Base-by-base conservation (phyloP, 2,888 invertebrate genomes). In the Dryobotodes eremita region DNA sequence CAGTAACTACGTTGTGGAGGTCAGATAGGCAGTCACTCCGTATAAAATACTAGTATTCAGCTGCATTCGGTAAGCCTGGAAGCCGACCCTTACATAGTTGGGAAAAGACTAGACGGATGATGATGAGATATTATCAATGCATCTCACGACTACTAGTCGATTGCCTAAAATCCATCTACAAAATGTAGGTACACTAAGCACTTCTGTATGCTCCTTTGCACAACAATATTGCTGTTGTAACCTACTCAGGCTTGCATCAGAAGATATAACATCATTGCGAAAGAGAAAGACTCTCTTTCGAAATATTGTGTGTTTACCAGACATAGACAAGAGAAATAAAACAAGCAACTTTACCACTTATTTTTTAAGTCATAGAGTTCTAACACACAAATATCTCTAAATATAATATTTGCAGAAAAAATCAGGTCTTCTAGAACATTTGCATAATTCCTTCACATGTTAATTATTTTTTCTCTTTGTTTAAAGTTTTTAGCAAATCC, bases 391-490 rank as follows among this genome's bases (percentile, higher is more conserved):
- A 23, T 42, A 17, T 64, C n/a, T 72, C 36, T n/a, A 71, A 31
- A 11, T 61, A 10, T 15, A 59, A 46, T 65, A 48, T 78, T 83
- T 71, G 68, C 59, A 71, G 20, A 70, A 71, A 59, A 61, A 64
- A 78, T 64, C 57, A 62, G 36, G 53, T 71, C 26, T 62, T 68
- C 15, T 26, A 31, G 46, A 61, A 77, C 15, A 81, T 80, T 76
- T 59, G 70, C 69, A 42, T 57, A 71, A 48, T 66, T 74, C 61
- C 31, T 79, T 79, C 79, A 55, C 75, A 79, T 79, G 83, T 75
- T 11, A 0, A 23, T 0, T 17, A n/a, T 59, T 69, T 82, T 70
- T 59, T 78, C n/a, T 75, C 74, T 69, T 74, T 78, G 79, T 79
- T 80, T 50, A 31, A 50, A 13, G 15, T 36, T 79, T 74, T 62